These are phyloP conservation scores for Stomatorhinus walkeri DNA, from an alignment of 2,797 vertebrate species.

Conservation along the genomic window DNA sequence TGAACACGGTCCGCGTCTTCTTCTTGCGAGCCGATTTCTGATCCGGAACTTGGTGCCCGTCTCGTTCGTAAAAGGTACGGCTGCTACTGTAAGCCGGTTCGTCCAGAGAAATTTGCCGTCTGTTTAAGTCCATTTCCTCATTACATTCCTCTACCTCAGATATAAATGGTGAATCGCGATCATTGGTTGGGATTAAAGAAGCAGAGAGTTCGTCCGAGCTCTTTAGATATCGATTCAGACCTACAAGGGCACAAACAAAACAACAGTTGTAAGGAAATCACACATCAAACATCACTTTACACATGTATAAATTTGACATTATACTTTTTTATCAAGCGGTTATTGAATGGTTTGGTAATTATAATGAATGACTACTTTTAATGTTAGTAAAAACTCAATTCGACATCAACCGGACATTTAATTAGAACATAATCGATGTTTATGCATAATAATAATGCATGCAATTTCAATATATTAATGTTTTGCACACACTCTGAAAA, in stretches of 20 bases:
- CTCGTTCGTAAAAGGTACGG: conserved; percentile 18
- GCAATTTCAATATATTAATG: not conserved
- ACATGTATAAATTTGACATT: not conserved
- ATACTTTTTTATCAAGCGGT: not conserved
- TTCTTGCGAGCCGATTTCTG: conserved; percentile 63
- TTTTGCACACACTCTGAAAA: not conserved
- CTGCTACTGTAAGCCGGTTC: conserved; percentile 44
- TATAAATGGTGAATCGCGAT: conserved; percentile 71
- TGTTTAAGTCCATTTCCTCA: conserved; percentile 36
- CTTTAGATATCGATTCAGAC: conserved; percentile 14
- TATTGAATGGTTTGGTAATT: not conserved
- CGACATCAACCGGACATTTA: not conserved
- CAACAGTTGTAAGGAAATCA: not conserved
- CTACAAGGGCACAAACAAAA: conserved; percentile 21
- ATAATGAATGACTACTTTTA: not conserved
- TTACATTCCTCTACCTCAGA: conserved; percentile 59
- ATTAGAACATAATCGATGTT: not conserved
- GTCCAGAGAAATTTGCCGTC: conserved; percentile 40
- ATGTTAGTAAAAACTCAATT: not conserved
- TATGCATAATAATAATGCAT: not conserved
- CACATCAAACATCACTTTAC: not conserved
- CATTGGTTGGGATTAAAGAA: conserved; percentile 56
- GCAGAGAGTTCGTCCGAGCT: conserved; percentile 26
- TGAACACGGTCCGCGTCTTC: conserved; percentile 84
- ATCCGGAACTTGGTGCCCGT: conserved; percentile 37